Conservation (phyloP, 2,113 vertebrate species). For the Ptilonorhynchus violaceus region DNA sequence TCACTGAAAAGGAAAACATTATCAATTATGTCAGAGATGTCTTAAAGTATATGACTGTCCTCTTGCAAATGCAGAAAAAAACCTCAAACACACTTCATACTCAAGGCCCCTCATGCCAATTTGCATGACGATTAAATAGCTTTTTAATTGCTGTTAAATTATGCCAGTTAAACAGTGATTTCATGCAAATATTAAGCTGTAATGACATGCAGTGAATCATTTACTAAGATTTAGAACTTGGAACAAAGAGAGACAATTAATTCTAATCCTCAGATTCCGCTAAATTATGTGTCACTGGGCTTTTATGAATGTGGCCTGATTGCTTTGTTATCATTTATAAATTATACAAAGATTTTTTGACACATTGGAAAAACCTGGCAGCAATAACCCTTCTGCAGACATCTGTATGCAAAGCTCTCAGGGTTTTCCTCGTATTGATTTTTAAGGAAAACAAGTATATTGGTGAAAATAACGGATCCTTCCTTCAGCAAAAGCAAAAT, state of each 20-base stretch:
- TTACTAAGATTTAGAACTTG: slow-evolving; percentile 85
- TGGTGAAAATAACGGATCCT: slow-evolving; percentile 1
- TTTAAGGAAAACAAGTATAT: slow-evolving; percentile 33
- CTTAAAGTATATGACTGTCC: slow-evolving; percentile 43
- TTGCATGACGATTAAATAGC: slow-evolving; percentile 87
- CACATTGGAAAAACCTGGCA: slow-evolving; percentile 55
- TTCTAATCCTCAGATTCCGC: slow-evolving; percentile 81
- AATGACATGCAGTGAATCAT: slow-evolving; percentile 92
- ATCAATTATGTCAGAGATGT: slow-evolving; percentile 39
- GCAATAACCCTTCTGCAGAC: slow-evolving; percentile 50
- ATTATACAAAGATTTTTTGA: slow-evolving; percentile 74
- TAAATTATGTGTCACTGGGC: slow-evolving; percentile 77
- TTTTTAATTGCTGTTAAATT: slow-evolving; percentile 97
- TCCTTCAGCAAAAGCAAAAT: background rate
- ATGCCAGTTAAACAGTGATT: slow-evolving; percentile 93
- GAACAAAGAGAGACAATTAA: slow-evolving; percentile 89
- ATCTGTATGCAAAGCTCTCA: slow-evolving; percentile 41
- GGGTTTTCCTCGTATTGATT: slow-evolving; percentile 43
- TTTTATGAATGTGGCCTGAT: slow-evolving; percentile 78
- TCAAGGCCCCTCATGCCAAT: slow-evolving; percentile 78
- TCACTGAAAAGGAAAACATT: slow-evolving; percentile 34
- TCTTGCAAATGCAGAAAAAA: slow-evolving; percentile 47
- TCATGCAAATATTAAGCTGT: slow-evolving; percentile 95
- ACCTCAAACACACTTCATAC: slow-evolving; percentile 56
- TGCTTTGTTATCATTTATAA: slow-evolving; percentile 80